Percentiles rank a stretch among this genome's conserved stretches.
phyloP scores from a whole-genome alignment of 2,113 vertebrate species.

The Mustelus asterias region DNA sequence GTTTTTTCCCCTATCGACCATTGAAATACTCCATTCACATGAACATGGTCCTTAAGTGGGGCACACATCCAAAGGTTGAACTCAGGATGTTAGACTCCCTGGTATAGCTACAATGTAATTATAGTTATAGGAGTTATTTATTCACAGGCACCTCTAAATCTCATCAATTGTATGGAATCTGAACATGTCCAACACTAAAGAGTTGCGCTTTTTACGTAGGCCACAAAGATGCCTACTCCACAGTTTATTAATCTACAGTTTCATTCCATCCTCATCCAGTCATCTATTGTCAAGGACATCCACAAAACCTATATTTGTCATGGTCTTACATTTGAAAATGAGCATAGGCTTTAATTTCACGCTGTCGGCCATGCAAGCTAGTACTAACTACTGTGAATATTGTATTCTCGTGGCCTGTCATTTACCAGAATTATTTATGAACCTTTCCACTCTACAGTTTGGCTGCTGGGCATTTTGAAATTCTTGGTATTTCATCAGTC shows the following conservation, averaged over 20 bases:
- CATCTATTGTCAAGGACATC: background rate
- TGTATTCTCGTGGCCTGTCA: background rate
- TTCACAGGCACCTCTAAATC: background rate
- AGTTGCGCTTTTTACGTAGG: background rate
- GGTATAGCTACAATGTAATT: background rate
- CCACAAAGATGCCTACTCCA: background rate
- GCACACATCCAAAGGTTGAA: background rate
- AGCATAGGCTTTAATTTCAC: background rate
- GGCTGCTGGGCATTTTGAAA: background rate
- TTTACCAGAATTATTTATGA: background rate
- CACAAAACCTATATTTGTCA: background rate
- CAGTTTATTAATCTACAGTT: background rate
- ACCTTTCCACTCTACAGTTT: background rate
- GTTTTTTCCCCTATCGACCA: background rate
- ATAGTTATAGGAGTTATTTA: background rate
- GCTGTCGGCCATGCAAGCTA: background rate
- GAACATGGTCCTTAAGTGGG: background rate
- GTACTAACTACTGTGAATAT: background rate
- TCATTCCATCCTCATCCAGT: background rate
- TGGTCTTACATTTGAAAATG: background rate
- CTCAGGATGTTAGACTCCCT: background rate
- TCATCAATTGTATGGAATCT: background rate
- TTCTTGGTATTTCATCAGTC: background rate
- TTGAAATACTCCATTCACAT: background rate
- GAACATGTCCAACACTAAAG: background rate